Conservation (phyloP, 2,888 invertebrate species). For the Tiphia femorata region DNA sequence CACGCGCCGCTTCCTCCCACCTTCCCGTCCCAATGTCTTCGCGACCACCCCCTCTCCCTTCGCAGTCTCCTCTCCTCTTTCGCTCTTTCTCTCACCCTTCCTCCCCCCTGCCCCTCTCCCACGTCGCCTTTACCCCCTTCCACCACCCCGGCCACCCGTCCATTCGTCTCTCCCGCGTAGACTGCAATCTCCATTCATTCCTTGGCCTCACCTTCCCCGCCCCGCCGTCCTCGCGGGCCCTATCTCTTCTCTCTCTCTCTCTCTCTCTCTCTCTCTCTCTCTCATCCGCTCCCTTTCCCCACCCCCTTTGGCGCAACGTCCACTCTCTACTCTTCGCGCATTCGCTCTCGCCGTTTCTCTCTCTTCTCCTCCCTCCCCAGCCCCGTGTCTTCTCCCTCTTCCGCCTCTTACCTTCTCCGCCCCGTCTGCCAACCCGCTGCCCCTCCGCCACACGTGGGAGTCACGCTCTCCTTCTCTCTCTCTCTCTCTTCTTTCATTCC, state of each 20-base stretch:
- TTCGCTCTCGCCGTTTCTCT: constrained; percentile 50
- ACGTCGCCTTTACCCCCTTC: constrained; percentile 6
- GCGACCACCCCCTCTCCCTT: not conserved
- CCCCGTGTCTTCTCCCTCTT: not conserved
- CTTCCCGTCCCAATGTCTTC: not conserved
- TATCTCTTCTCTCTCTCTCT: constrained; percentile 6
- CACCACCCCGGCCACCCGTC: constrained; percentile 1
- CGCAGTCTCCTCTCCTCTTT: constrained; percentile 12
- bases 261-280: constrained; percentile 12
- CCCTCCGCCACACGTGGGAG: constrained; percentile 10
- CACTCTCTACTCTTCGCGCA: constrained; percentile 66
- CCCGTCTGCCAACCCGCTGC: constrained; percentile 4
- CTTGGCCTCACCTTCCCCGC: constrained; percentile 11
- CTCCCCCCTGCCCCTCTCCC: constrained; percentile 8
- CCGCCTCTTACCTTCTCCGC: constrained; percentile 4
- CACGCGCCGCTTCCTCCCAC: constrained; percentile 5
- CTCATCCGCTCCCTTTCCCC: constrained; percentile 23
- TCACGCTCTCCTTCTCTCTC: constrained; percentile 26
- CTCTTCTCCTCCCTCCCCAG: constrained; percentile 15
- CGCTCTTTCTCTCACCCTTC: constrained; percentile 13
- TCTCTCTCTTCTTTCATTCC: constrained; percentile 10
- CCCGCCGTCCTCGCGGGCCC: constrained; percentile 1
- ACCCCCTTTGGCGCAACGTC: constrained; percentile 32
- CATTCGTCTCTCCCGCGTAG: constrained; percentile 1
- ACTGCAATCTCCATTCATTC: constrained; percentile 20